Evolutionary conservation across 2,797 vertebrate species (phyloP).

Genomic region (Diplodus sargus): DNA sequence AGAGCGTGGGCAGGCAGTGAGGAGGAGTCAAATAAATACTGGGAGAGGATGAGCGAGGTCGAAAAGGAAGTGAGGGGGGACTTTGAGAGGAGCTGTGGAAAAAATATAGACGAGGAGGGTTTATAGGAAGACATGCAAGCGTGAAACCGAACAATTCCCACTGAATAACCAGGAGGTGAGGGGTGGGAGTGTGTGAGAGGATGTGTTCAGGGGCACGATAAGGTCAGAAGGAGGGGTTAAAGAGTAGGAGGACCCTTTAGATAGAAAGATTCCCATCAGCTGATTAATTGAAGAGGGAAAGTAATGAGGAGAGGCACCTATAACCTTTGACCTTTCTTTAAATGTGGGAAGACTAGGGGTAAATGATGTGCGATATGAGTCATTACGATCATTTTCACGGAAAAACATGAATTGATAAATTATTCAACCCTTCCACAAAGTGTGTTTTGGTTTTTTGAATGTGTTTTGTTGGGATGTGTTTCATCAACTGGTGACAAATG

Average conservation of each 20-base stretch:
- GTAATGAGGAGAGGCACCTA: constrained; percentile 4
- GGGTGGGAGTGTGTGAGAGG: not conserved
- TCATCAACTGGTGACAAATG: not conserved
- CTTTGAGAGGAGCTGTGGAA: not conserved
- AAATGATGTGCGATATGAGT: too few species aligned
- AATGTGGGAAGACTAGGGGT: not conserved
- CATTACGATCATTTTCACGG: too few species aligned
- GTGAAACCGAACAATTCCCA: not conserved
- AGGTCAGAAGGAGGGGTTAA: constrained; percentile 16
- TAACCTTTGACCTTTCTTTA: constrained; percentile 15
- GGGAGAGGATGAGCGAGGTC: not conserved
- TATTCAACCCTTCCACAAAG: too few species aligned
- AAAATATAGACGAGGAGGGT: not conserved
- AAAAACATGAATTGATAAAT: too few species aligned
- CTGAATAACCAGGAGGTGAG: not conserved
- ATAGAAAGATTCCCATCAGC: constrained; percentile 19
- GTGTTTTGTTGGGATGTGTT: not conserved
- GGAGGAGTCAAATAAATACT: not conserved
- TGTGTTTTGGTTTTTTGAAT: not conserved
- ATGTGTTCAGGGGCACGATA: constrained; percentile 5
- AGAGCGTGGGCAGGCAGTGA: not conserved
- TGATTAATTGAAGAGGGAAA: constrained; percentile 32
- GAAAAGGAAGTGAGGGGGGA: too few species aligned
- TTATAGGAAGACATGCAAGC: not conserved
- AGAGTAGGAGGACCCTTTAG: constrained; percentile 14